Conservation (phyloP, 37 sponge, comb jelly and placozoan genomes). For the Aplysina aerophoba region DNA sequence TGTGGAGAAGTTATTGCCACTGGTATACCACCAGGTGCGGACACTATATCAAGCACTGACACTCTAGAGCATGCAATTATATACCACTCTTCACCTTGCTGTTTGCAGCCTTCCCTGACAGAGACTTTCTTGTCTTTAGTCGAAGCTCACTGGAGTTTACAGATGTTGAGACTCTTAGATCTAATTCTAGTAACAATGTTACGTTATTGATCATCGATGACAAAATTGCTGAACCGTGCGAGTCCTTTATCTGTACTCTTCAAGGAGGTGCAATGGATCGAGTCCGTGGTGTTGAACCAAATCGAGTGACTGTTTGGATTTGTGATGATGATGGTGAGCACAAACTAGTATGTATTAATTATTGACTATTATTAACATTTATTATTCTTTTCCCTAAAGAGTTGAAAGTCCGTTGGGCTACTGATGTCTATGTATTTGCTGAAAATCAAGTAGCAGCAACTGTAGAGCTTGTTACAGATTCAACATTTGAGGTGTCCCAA, state of each 20-base stretch:
- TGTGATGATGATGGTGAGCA: neutral
- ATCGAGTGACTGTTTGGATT: neutral
- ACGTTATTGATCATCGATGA: conserved; percentile 14
- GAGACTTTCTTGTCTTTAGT: too few relatives aligned
- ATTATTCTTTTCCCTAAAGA: neutral
- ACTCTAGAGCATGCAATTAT: too few relatives aligned
- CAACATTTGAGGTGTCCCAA: neutral
- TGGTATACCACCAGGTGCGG: too few relatives aligned
- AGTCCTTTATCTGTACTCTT: conserved; percentile 1
- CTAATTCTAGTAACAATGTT: too few relatives aligned
- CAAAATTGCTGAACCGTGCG: conserved; percentile 5
- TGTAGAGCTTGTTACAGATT: neutral
- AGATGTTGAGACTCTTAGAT: too few relatives aligned
- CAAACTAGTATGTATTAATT: too few relatives aligned
- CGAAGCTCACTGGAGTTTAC: too few relatives aligned
- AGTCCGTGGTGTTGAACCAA: neutral
- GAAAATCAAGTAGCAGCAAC: neutral
- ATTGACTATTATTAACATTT: neutral
- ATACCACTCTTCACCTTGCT: too few relatives aligned
- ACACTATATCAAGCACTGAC: too few relatives aligned
- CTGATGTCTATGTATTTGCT: neutral
- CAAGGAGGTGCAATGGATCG: neutral
- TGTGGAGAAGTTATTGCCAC: too few relatives aligned
- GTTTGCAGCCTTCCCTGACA: too few relatives aligned
- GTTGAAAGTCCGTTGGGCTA: neutral